Evolutionary conservation across 2,113 vertebrate genomes (phyloP).

Genomic region (Paramormyrops kingsleyae): DNA sequence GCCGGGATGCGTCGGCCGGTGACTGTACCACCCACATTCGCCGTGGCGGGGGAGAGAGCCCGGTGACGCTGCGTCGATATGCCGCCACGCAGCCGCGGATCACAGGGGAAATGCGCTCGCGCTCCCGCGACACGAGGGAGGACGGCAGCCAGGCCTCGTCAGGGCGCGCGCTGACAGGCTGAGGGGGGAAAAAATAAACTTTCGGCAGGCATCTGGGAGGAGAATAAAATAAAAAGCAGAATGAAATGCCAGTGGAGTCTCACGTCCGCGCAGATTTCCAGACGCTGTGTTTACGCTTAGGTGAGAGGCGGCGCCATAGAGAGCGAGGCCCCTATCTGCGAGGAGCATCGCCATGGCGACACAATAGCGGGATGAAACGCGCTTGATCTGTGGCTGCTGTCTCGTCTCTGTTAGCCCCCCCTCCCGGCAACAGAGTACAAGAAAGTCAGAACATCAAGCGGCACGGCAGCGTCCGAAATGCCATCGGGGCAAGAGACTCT

Average conservation of each 20-base stretch:
- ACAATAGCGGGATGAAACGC: neutral
- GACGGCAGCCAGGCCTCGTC: neutral
- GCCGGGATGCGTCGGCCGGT: neutral
- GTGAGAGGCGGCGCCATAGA: neutral
- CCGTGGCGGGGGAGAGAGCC: neutral
- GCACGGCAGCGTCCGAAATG: neutral
- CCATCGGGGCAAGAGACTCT: neutral
- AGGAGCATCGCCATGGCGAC: neutral
- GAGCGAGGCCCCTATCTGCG: neutral
- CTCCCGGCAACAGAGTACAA: neutral
- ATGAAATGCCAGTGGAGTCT: neutral
- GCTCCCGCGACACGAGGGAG: neutral
- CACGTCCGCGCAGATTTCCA: neutral
- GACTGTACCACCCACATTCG: neutral
- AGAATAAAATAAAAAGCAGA: neutral
- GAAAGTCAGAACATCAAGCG: neutral
- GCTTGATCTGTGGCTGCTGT: neutral
- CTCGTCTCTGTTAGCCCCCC: neutral
- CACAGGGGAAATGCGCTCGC: neutral
- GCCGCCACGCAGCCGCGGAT: neutral
- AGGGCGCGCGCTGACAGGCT: neutral
- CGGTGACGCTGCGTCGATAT: neutral
- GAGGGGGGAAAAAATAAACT: neutral
- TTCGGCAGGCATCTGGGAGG: neutral
- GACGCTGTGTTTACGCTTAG: neutral